Evolutionary conservation across 2,888 invertebrate genomes (phyloP).

Genomic region (Scelioninae gen. 2): DNA sequence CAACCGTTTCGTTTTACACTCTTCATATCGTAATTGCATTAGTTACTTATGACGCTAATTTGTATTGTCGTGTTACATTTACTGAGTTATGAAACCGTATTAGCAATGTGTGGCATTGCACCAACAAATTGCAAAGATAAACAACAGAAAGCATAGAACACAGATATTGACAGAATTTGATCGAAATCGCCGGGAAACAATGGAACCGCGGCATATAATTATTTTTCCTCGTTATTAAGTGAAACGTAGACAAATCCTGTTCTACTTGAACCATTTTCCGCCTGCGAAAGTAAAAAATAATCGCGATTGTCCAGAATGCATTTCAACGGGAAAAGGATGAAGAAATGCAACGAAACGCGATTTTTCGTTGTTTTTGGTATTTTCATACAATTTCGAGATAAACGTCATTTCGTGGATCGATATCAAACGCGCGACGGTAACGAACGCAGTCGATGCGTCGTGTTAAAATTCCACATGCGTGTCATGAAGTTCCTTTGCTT

Average conservation of each 20-base stretch:
- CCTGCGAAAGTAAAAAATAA: too few species aligned
- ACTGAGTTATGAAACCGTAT: too few species aligned
- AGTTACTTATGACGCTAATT: too few species aligned
- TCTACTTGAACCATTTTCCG: slow-evolving; percentile 19
- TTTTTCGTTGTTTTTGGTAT: too few species aligned
- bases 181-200: slow-evolving; percentile 32
- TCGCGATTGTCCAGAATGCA: too few species aligned
- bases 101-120: too few species aligned
- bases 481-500: slow-evolving; percentile 38
- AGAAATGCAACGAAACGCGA: neutral
- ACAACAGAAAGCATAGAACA: neutral
- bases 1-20: too few species aligned
- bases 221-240: slow-evolving; percentile 32
- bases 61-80: too few species aligned
- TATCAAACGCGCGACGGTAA: slow-evolving; percentile 3
- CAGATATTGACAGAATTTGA: slow-evolving; percentile 27
- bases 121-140: slow-evolving; percentile 8
- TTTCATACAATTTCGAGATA: neutral
- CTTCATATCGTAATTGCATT: too few species aligned
- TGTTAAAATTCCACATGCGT: slow-evolving; percentile 30
- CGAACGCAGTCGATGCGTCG: slow-evolving; percentile 2
- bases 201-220: slow-evolving; percentile 30
- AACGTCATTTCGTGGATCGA: neutral
- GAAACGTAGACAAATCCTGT: slow-evolving; percentile 2
- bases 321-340: too few species aligned